Percentiles rank a stretch among this genome's conserved stretches.
These are phyloP conservation scores for Syncerus caffer DNA, from an alignment of 2,797 vertebrate genomes.

Conservation along the genomic window DNA sequence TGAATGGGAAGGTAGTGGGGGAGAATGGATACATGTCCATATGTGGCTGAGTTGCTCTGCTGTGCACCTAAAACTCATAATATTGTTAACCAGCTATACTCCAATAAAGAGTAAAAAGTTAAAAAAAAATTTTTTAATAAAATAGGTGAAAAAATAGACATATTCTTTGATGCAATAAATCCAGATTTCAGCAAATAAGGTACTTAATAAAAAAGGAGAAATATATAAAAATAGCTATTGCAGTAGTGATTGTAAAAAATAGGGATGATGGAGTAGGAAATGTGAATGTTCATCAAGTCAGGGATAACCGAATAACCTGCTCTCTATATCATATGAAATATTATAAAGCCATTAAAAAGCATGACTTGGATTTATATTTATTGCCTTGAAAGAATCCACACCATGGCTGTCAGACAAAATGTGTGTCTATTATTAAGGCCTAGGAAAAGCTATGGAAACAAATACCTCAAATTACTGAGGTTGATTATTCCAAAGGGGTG, in stretches of 20 bases:
- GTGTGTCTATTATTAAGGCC: background rate
- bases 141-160: background rate
- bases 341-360: conserved; percentile 7
- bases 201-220: background rate
- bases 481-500: background rate
- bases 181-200: background rate
- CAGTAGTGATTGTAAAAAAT: background rate
- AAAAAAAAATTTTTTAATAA: background rate
- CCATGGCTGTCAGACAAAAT: background rate
- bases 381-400: background rate
- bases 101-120: background rate
- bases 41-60: background rate
- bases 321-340: background rate
- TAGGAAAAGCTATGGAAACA: conserved; percentile 6
- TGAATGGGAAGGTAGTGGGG: background rate
- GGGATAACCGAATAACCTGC: background rate
- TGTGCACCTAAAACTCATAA: background rate
- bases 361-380: conserved; percentile 16
- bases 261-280: background rate
- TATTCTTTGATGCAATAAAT: background rate
- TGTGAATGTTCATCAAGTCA: background rate
- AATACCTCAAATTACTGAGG: conserved; percentile 1
- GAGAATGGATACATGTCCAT: background rate
- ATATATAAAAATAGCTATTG: background rate
- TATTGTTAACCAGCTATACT: background rate